A percentile compares a stretch with the other conserved stretches of the same genome.
These are phyloP conservation scores for Pachydiplax longipennis DNA, from an alignment of 2,888 invertebrate genomes.

Conservation along the genomic window DNA sequence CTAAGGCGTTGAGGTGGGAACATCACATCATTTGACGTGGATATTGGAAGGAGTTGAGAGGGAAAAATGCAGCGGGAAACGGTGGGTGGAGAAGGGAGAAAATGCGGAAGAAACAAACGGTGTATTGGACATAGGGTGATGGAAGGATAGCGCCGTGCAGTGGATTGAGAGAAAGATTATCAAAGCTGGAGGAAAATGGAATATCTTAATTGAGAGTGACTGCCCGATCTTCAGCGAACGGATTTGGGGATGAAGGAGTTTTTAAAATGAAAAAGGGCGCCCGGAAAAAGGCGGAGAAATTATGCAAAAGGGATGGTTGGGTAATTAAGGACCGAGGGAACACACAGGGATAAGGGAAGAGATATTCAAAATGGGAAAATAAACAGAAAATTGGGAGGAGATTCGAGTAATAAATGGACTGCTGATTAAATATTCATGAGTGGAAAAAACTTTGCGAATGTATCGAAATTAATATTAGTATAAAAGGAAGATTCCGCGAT, in stretches of 20 bases:
- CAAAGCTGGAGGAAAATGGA: constrained; percentile 35
- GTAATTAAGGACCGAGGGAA: neutral
- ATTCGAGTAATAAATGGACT: neutral
- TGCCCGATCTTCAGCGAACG: neutral
- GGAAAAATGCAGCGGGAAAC: neutral
- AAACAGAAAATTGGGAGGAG: neutral
- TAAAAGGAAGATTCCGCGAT: too few relatives aligned
- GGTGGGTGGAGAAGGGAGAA: neutral
- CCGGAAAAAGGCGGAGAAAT: neutral
- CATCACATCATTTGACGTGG: constrained; percentile 38
- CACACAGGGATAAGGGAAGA: neutral
- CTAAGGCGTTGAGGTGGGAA: neutral
- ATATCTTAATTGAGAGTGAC: constrained; percentile 37
- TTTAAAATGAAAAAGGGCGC: neutral
- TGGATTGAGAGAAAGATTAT: neutral
- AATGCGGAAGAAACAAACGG: too few relatives aligned
- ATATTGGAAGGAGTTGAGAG: neutral
- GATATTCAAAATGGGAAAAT: neutral
- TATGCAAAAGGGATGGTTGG: neutral
- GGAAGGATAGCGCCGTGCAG: neutral
- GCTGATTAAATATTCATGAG: too few relatives aligned
- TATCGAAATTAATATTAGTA: too few relatives aligned
- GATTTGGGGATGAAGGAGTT: neutral
- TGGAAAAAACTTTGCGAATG: too few relatives aligned
- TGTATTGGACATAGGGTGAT: neutral